Evolutionary conservation across 2,888 invertebrate species (phyloP).

Genomic region (Machimus atricapillus): DNA sequence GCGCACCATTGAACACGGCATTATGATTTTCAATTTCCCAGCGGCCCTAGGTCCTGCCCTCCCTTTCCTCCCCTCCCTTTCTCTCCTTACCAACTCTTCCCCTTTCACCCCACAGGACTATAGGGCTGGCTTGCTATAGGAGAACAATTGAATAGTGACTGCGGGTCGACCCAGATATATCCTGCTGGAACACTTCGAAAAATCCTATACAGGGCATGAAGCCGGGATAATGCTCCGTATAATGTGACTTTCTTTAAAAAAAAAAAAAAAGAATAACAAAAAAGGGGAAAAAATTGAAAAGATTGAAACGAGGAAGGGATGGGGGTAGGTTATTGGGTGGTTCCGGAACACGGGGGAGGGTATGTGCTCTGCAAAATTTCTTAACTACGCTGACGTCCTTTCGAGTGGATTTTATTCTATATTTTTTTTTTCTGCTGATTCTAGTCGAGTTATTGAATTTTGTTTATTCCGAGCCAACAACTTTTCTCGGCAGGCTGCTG

Average conservation of each 20-base stretch:
- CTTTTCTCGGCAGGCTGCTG: neutral
- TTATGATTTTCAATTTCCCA: slow-evolving; percentile 33
- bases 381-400: slow-evolving; percentile 2
- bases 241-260: slow-evolving; percentile 11
- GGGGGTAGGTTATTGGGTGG: neutral
- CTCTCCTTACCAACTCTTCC: neutral
- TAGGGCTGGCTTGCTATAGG: neutral
- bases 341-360: neutral
- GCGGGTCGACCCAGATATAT: slow-evolving; percentile 25
- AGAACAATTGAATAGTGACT: slow-evolving; percentile 27
- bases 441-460: slow-evolving; percentile 18
- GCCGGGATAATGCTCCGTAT: slow-evolving; percentile 6
- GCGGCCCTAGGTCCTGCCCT: neutral
- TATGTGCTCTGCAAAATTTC: slow-evolving; percentile 4
- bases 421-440: neutral
- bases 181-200: neutral
- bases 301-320: neutral
- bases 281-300: neutral
- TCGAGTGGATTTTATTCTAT: neutral
- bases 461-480: slow-evolving; percentile 17
- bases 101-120: neutral
- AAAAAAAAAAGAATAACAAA: neutral
- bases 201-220: slow-evolving; percentile 22
- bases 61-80: neutral
- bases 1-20: slow-evolving; percentile 17